Conservation (phyloP, 2,113 vertebrate genomes). For the Heterotis niloticus region DNA sequence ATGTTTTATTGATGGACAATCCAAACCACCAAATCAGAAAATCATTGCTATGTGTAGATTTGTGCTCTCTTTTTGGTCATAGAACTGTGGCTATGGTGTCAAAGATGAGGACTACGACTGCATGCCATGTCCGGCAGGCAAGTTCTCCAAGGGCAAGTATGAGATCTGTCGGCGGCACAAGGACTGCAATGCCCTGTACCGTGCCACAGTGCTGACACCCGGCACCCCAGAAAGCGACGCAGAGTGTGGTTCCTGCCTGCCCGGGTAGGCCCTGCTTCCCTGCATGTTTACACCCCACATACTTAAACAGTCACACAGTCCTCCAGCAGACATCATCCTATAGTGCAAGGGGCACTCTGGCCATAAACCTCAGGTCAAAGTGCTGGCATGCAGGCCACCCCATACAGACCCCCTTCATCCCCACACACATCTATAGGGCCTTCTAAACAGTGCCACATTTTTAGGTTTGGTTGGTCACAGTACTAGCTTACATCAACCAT, state of each 20-base stretch:
- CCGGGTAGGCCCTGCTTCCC: constrained; percentile 73
- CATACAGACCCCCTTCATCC: not conserved
- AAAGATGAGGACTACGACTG: constrained; percentile 90
- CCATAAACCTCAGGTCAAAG: not conserved
- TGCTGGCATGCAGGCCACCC: constrained; percentile 12
- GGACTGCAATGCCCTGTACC: constrained; percentile 88
- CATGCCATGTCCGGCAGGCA: constrained; percentile 79
- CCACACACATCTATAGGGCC: not conserved
- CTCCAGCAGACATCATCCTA: not conserved
- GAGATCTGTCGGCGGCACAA: constrained; percentile 95
- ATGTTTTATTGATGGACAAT: not conserved
- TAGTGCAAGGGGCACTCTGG: constrained; percentile 11
- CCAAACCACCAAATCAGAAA: not conserved
- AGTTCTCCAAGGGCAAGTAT: constrained; percentile 94
- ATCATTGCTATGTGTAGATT: not conserved
- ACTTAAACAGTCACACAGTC: not conserved
- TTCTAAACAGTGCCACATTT: not conserved
- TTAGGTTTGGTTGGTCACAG: not conserved
- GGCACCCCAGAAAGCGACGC: constrained; percentile 88
- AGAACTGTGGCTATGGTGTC: constrained; percentile 87
- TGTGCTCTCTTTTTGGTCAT: constrained; percentile 26
- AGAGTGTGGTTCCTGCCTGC: constrained; percentile 89
- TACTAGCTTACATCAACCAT: not conserved
- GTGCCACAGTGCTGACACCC: constrained; percentile 76
- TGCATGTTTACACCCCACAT: not conserved